Evolutionary conservation across 2,888 invertebrate species (phyloP).

Genomic region (Ophioninae sp.): DNA sequence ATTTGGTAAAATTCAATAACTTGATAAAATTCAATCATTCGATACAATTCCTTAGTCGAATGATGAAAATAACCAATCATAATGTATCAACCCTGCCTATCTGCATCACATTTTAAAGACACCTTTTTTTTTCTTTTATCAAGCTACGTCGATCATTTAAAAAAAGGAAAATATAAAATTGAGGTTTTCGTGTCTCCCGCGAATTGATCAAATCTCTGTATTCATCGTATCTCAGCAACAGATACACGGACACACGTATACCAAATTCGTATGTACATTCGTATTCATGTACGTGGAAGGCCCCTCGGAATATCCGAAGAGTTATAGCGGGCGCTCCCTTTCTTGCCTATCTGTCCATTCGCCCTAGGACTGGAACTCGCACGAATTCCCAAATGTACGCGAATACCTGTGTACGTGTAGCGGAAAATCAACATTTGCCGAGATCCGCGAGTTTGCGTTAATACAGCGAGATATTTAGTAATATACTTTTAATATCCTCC

Average conservation of each 20-base stretch:
- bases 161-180: no score
- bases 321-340: conserved; percentile 51
- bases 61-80: no score
- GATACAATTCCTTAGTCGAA: no score
- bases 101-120: no score
- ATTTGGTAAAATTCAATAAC: no score
- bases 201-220: no score
- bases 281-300: neutral
- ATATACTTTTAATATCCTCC: conserved; percentile 58
- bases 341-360: conserved; percentile 8
- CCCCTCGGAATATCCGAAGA: conserved; percentile 70
- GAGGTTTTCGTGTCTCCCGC: no score
- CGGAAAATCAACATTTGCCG: conserved; percentile 52
- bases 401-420: neutral
- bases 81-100: no score
- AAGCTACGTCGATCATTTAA: no score
- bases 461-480: conserved; percentile 50
- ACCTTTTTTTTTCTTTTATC: no score
- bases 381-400: conserved; percentile 37
- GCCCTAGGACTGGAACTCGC: conserved; percentile 39
- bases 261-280: conserved; percentile 16
- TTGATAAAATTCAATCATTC: no score
- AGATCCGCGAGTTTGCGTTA: conserved; percentile 67
- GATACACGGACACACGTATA: conserved; percentile 12
- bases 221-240: conserved; percentile 20